Evolutionary conservation across 1,140 invertebrate genomes (phyloP), one percentile per base, ranked within the genome.

Genomic region (Eumeta japonica): DNA sequence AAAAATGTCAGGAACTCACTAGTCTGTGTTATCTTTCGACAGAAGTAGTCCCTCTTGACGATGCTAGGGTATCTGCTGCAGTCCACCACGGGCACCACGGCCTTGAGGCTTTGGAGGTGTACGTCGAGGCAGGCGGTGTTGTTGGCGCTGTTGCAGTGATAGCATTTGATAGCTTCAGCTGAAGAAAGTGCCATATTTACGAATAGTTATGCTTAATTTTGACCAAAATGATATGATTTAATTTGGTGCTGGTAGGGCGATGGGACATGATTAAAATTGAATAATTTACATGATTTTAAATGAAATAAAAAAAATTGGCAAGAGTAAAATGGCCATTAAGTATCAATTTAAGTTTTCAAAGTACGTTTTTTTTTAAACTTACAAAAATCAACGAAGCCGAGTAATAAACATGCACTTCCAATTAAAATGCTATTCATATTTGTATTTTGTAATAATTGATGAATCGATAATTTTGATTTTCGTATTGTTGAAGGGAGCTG

Each of bases 81-180:
- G 43, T 58, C 55, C 10, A 56, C 51, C 1, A 56, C 36, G 1
- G 53, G 53, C 1, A 56, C 17, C 16, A 56, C 42, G 15, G 45
- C 45, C 29, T 56, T 39, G 50, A 55, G 52, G 10, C 40, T 37
- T 3, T 45, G 45, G 5, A 53, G 16, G 40, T 55, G 45, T 45
- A 62, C 41, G 33, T 58, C 53, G 5, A 57, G 39, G 28, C 63
- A 67, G 2, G 57, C 57, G 0, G 60, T 62, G 45, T 64, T 67
- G 41, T 67, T 67, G 1, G 49, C 45, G 39, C 61, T 67, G 48
- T 57, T 62, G 47, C 64, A 68, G 28, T 65, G 50, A 35, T 48
- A 68, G 35, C 62, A 65, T 28, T 55, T 58, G 16, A 67, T 62
- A 15, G 48, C 57, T 12, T 49, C 39, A 16, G 53, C 62, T 66